These are phyloP conservation scores for Ptilodon capucinus DNA, from an alignment of 2,888 invertebrate genomes.

Conservation along the genomic window DNA sequence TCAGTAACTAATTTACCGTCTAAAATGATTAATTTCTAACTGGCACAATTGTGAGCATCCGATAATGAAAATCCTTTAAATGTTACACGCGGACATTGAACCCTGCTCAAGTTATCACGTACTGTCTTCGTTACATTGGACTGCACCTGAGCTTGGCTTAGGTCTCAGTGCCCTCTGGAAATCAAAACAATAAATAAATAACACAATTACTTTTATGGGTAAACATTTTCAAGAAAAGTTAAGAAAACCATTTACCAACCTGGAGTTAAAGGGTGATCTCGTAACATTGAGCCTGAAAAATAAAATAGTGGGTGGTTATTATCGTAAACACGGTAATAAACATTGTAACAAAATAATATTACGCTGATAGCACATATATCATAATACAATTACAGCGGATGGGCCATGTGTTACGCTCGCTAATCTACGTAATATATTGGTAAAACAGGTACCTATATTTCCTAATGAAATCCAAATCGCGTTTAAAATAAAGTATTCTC, in stretches of 20 bases:
- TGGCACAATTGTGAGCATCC: constrained; percentile 80
- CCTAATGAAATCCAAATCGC: too few relatives aligned
- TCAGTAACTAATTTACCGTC: constrained; percentile 61
- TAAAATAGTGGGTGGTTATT: not conserved
- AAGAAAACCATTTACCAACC: constrained; percentile 39
- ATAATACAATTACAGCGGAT: too few relatives aligned
- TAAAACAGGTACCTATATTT: too few relatives aligned
- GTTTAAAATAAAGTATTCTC: too few relatives aligned
- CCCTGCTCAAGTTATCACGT: constrained; percentile 76
- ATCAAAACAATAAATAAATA: constrained; percentile 6
- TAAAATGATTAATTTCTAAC: constrained; percentile 66
- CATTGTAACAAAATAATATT: not conserved
- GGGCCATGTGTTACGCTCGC: too few relatives aligned
- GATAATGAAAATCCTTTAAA: constrained; percentile 44
- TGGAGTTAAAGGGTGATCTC: constrained; percentile 78
- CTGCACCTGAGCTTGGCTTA: constrained; percentile 48
- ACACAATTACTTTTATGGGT: not conserved
- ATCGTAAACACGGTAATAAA: not conserved
- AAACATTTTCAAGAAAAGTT: not conserved
- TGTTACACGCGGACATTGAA: constrained; percentile 57
- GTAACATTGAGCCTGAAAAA: constrained; percentile 73
- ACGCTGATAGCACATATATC: not conserved
- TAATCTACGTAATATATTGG: too few relatives aligned
- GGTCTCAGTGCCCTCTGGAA: constrained; percentile 68
- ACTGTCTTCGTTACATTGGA: constrained; percentile 37